Evolutionary conservation across 2,113 vertebrate species (phyloP).

Genomic region (Ranitomeya variabilis): DNA sequence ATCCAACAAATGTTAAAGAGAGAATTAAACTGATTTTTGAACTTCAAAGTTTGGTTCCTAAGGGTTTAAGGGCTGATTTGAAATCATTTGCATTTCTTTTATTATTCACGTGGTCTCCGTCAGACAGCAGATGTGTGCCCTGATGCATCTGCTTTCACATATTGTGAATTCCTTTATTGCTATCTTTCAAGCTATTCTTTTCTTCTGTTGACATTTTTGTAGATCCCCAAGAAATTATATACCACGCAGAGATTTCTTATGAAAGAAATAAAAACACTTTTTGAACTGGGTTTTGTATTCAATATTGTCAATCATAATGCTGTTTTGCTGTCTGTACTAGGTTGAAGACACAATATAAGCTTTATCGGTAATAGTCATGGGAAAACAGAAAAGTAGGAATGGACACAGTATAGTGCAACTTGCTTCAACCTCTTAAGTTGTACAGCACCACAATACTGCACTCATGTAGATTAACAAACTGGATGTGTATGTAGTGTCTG

Average conservation of each 20-base stretch:
- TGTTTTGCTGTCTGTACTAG: no score
- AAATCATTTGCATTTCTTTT: not conserved
- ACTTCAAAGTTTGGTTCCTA: not conserved
- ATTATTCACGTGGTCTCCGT: not conserved
- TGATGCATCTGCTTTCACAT: not conserved
- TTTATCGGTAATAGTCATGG: no score
- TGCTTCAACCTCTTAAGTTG: no score
- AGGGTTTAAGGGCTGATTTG: not conserved
- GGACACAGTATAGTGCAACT: no score
- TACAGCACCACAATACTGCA: no score
- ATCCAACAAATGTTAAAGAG: not conserved
- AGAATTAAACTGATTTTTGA: not conserved
- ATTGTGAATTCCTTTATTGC: not conserved
- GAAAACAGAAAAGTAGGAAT: no score
- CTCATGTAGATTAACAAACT: no score
- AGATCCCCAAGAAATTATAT: not conserved
- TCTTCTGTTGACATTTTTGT: slow-evolving; percentile 7
- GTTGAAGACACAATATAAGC: no score
- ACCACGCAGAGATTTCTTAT: not conserved
- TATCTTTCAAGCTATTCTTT: not conserved
- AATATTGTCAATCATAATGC: no score
- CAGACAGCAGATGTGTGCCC: not conserved
- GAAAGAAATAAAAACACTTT: not conserved
- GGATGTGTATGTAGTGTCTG: no score
- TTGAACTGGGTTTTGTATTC: no score